Evolutionary conservation across 1,140 invertebrate species (phyloP).

Genomic region (Trachymyrmex septentrionalis): DNA sequence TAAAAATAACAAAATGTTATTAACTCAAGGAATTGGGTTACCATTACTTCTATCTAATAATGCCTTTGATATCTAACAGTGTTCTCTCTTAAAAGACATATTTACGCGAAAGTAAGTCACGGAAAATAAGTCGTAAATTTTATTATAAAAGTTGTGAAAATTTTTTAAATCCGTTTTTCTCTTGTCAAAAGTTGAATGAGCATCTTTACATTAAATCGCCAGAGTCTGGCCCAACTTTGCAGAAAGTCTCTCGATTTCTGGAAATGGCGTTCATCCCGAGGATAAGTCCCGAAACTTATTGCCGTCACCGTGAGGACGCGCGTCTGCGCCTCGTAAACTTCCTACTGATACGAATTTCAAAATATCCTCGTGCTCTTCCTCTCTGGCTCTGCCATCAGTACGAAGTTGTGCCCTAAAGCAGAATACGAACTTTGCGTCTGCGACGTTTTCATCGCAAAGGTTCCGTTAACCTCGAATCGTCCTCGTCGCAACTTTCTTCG

Average conservation of each 20-base stretch:
- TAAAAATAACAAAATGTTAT: too few species aligned
- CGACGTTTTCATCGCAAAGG: conserved; percentile 60
- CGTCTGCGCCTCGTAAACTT: conserved; percentile 60
- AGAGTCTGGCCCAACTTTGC: not conserved
- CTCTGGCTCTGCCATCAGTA: not conserved
- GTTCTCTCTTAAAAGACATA: not conserved
- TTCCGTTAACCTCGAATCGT: conserved; percentile 63
- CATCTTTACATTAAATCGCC: not conserved
- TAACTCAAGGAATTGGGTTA: too few species aligned
- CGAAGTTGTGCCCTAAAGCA: conserved; percentile 58
- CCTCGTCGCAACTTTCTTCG: conserved; percentile 56
- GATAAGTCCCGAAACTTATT: conserved; percentile 46
- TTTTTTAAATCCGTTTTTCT: not conserved
- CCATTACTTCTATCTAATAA: too few species aligned
- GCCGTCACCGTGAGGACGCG: conserved; percentile 8
- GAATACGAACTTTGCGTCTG: conserved; percentile 58
- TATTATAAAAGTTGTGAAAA: not conserved
- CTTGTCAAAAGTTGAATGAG: not conserved
- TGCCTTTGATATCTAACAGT: too few species aligned
- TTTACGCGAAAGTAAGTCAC: not conserved
- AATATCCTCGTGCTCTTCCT: conserved; percentile 39
- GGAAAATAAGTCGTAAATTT: conserved; percentile 9
- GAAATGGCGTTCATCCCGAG: conserved; percentile 33
- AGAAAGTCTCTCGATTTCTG: conserved; percentile 23
- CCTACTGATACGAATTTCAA: conserved; percentile 60